Evolutionary conservation across 2,113 vertebrate genomes (phyloP).

Genomic region (Falcunculus frontatus): DNA sequence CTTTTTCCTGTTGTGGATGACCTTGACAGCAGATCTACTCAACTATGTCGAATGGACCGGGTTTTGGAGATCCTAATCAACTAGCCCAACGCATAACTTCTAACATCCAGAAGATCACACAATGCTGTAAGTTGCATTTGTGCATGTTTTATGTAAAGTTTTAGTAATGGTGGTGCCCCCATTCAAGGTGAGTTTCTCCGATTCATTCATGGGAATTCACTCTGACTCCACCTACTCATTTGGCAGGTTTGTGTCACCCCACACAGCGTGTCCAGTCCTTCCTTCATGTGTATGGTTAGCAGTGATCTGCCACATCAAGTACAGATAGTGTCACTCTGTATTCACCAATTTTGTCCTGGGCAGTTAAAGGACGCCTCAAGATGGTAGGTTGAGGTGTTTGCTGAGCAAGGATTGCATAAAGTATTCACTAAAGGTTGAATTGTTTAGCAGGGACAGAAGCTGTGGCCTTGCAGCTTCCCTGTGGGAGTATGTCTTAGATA

Average conservation of each 20-base stretch:
- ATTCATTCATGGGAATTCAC: neutral
- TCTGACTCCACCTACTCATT: neutral
- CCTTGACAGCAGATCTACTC: neutral
- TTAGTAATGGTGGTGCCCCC: neutral
- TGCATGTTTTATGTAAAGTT: neutral
- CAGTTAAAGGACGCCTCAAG: neutral
- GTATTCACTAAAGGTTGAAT: neutral
- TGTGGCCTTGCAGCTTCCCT: neutral
- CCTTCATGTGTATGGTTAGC: neutral
- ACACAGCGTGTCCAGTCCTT: neutral
- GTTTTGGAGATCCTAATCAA: constrained; percentile 66
- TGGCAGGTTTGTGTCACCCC: neutral
- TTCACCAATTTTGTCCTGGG: neutral
- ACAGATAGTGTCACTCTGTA: neutral
- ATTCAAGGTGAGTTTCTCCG: neutral
- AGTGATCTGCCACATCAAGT: neutral
- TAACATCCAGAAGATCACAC: constrained; percentile 84
- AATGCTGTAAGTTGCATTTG: constrained; percentile 73
- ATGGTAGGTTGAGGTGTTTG: neutral
- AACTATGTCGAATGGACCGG: constrained; percentile 67
- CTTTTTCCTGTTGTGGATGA: constrained; percentile 44
- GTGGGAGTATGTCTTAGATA: neutral
- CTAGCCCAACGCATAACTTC: constrained; percentile 75
- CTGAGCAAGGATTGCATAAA: neutral
- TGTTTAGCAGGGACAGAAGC: neutral